Conservation (phyloP, 2,888 invertebrate species). For the Malacosoma neustria region DNA sequence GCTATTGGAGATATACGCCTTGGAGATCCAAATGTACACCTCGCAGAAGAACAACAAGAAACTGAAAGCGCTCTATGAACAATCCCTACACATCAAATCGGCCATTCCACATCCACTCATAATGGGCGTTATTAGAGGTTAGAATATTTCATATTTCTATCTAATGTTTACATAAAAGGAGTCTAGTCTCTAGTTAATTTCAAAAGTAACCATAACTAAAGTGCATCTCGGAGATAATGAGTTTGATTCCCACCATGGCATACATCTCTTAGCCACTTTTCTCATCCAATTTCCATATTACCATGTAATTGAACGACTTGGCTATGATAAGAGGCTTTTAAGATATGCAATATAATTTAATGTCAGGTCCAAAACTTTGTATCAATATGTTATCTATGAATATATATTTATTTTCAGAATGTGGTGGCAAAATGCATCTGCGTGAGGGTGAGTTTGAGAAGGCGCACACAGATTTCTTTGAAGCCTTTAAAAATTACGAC, state of each 20-base stretch:
- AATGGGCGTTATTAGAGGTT: conserved; percentile 98
- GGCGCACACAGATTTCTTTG: conserved; percentile 99
- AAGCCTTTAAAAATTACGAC: conserved; percentile 99
- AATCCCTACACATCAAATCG: conserved; percentile 98
- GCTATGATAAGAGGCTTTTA: no score
- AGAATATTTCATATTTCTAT: conserved; percentile 9
- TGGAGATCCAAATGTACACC: conserved; percentile 99
- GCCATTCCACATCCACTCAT: conserved; percentile 99
- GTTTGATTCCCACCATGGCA: no score
- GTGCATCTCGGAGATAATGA: conserved; percentile 99
- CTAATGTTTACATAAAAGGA: neutral
- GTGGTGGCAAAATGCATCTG: conserved; percentile 99
- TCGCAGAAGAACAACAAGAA: conserved; percentile 99
- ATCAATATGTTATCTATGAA: no score
- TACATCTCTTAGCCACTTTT: no score
- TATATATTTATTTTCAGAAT: conserved; percentile 88
- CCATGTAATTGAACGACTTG: no score
- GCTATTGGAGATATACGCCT: conserved; percentile 96
- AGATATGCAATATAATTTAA: no score
- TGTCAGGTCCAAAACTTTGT: no score
- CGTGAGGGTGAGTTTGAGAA: conserved; percentile 99
- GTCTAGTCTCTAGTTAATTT: neutral
- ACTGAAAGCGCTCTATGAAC: conserved; percentile 96
- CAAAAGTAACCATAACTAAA: conserved; percentile 64
- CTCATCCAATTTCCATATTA: no score